These are phyloP conservation scores for Kradibia gibbosae DNA, from an alignment of 1,140 invertebrate species.

Conservation along the genomic window DNA sequence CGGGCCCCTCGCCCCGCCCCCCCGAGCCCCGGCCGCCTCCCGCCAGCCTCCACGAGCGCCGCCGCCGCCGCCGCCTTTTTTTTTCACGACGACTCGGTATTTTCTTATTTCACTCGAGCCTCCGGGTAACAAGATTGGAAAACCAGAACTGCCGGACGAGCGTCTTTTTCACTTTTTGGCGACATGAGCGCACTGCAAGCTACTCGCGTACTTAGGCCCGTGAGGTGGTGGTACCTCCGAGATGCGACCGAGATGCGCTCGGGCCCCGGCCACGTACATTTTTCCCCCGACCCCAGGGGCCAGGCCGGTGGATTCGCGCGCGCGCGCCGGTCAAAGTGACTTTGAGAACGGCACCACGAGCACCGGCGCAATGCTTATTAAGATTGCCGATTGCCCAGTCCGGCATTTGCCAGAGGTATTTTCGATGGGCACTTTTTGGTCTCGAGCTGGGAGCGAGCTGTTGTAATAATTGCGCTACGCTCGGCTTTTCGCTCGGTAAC, in stretches of 20 bases:
- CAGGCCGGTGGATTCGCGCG: neutral
- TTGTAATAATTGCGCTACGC: too few relatives aligned
- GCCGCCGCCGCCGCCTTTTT: constrained; percentile 26
- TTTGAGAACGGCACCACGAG: neutral
- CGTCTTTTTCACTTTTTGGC: constrained; percentile 47
- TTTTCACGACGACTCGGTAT: neutral
- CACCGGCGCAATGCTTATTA: too few relatives aligned
- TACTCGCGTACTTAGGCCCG: constrained; percentile 41
- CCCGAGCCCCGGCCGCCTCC: too few relatives aligned
- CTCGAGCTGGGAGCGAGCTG: too few relatives aligned
- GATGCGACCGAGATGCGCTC: too few relatives aligned
- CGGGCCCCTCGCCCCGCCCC: neutral
- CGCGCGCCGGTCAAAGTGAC: neutral
- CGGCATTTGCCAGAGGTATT: neutral
- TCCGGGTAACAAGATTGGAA: constrained; percentile 47
- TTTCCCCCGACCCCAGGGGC: neutral
- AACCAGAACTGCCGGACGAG: constrained; percentile 41
- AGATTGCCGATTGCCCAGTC: neutral
- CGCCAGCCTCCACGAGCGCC: neutral
- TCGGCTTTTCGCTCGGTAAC: neutral
- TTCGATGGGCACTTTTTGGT: neutral
- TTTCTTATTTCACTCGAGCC: constrained; percentile 10
- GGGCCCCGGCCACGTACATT: constrained; percentile 25
- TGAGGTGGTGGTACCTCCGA: neutral
- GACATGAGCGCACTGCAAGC: constrained; percentile 20